Percentiles rank a stretch among this genome's conserved stretches.
Conservation (phyloP, 2,888 invertebrate genomes). For the Campoplex capitator region DNA sequence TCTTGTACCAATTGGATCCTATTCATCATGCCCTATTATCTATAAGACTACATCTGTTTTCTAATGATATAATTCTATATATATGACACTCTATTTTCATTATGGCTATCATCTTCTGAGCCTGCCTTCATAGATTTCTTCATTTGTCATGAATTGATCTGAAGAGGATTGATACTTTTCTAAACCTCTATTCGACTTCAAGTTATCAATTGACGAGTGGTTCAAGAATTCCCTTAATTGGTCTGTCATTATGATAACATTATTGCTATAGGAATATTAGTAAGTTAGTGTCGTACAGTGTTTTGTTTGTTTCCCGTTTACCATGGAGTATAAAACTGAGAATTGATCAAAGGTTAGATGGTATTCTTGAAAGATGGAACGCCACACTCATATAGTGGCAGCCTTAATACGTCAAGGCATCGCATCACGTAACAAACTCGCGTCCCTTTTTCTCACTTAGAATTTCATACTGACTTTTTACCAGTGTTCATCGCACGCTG, state of each 20-base stretch:
- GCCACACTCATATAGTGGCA: conserved; percentile 23
- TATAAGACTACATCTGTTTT: conserved; percentile 1
- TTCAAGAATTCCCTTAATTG: neutral
- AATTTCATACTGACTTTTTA: conserved; percentile 74
- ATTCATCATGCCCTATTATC: conserved; percentile 47
- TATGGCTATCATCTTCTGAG: too few species aligned
- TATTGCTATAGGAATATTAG: too few species aligned
- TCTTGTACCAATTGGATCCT: conserved; percentile 29
- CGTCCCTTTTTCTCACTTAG: conserved; percentile 59
- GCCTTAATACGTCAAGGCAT: conserved; percentile 66
- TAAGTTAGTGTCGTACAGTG: neutral
- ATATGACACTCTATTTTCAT: too few species aligned
- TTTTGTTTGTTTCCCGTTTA: conserved; percentile 29
- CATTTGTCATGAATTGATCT: neutral
- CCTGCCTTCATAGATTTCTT: neutral
- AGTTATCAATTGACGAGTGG: conserved; percentile 3
- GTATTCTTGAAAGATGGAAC: conserved; percentile 44
- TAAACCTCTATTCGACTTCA: too few species aligned
- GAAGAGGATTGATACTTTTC: neutral
- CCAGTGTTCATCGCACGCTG: conserved; percentile 62
- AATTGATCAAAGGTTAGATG: conserved; percentile 36
- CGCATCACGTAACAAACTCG: conserved; percentile 63
- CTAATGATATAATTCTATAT: too few species aligned
- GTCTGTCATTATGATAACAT: neutral
- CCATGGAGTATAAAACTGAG: neutral